phyloP scores from a whole-genome alignment of 2,888 invertebrate species.

The Cataglyphis cursor region DNA sequence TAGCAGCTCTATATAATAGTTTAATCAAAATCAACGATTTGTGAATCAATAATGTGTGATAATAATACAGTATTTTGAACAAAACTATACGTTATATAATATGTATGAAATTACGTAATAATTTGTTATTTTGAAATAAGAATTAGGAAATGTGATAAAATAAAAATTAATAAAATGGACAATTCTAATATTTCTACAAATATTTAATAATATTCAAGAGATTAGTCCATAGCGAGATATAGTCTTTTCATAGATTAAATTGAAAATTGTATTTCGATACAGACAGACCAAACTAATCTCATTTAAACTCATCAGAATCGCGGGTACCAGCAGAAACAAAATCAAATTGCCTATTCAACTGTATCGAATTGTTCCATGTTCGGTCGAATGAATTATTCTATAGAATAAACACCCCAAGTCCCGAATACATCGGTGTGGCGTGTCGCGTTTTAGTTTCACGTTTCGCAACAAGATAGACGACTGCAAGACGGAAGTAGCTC shows the following conservation, averaged over 20 bases:
- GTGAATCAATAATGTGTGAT: no score
- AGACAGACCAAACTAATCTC: neutral
- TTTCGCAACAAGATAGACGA: constrained; percentile 59
- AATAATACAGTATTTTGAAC: no score
- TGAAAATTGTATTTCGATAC: neutral
- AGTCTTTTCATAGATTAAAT: neutral
- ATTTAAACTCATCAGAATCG: constrained; percentile 3
- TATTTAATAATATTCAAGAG: neutral
- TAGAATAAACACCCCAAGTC: constrained; percentile 27
- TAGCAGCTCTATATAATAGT: neutral
- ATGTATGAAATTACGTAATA: neutral
- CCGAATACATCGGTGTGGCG: constrained; percentile 8
- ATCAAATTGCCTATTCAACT: neutral
- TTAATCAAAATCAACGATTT: neutral
- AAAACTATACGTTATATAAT: neutral
- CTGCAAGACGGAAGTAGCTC: constrained; percentile 44
- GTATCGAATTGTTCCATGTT: neutral
- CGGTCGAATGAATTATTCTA: constrained; percentile 19
- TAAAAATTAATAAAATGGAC: neutral
- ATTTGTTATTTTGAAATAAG: neutral
- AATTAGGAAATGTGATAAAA: neutral
- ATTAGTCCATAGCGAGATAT: neutral
- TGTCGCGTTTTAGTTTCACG: constrained; percentile 39
- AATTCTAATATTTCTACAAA: neutral
- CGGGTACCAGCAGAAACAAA: neutral